Evolutionary conservation across 2,113 vertebrate genomes (phyloP).

Genomic region (Nematolebias whitei): DNA sequence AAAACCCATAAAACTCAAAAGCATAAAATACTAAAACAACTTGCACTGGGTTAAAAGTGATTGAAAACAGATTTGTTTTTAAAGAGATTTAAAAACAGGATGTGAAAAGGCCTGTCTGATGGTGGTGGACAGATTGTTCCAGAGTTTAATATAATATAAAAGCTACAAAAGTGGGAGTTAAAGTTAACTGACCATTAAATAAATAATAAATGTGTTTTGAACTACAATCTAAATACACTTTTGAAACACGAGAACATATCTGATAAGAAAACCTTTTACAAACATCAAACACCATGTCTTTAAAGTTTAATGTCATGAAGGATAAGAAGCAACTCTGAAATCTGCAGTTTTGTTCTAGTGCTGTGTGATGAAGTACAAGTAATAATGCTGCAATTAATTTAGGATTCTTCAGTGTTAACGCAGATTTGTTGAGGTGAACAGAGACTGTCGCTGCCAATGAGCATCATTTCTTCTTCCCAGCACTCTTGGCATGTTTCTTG

Average conservation of each 20-base stretch:
- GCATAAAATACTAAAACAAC: too few relatives aligned
- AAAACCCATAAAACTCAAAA: too few relatives aligned
- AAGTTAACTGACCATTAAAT: too few relatives aligned
- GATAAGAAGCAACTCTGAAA: background rate
- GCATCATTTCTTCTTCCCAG: constrained; percentile 79
- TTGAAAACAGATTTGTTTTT: too few relatives aligned
- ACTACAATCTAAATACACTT: too few relatives aligned
- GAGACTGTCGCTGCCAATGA: constrained; percentile 12
- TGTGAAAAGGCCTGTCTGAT: too few relatives aligned
- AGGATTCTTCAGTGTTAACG: constrained; percentile 19
- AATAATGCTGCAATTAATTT: constrained; percentile 1
- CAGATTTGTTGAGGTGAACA: constrained; percentile 20
- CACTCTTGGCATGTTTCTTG: constrained; percentile 66
- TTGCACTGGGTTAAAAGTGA: too few relatives aligned
- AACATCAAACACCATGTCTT: background rate
- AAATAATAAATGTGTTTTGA: too few relatives aligned
- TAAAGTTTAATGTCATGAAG: background rate
- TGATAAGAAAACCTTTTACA: background rate
- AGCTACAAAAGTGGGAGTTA: background rate
- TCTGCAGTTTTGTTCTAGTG: constrained; percentile 3
- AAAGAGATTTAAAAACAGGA: too few relatives aligned
- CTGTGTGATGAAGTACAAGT: background rate
- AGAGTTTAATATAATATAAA: background rate
- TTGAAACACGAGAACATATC: too few relatives aligned
- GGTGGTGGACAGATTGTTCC: too few relatives aligned